Evolutionary conservation across 2,113 vertebrate species (phyloP).

Genomic region (Mormyrus iriodes): DNA sequence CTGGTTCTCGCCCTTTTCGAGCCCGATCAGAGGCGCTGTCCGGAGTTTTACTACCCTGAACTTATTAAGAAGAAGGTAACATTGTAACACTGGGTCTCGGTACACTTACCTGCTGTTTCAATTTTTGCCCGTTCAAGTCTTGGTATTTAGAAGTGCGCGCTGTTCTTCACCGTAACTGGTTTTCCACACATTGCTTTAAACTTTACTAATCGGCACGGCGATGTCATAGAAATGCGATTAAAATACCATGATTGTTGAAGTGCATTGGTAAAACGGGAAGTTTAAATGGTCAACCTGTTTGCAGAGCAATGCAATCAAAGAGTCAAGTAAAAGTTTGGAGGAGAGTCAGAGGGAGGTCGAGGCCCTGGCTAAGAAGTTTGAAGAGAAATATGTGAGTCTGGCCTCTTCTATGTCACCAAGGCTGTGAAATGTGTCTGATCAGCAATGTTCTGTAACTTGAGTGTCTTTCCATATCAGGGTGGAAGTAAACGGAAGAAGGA

Average conservation of each 20-base stretch:
- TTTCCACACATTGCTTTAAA: not conserved
- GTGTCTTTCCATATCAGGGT: slow-evolving; percentile 58
- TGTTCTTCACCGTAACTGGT: not conserved
- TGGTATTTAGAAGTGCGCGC: not conserved
- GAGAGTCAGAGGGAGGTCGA: slow-evolving; percentile 67
- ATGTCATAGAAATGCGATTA: not conserved
- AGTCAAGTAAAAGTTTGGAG: slow-evolving; percentile 52
- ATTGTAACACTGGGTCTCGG: not conserved
- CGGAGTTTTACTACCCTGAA: slow-evolving; percentile 83
- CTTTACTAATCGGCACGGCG: not conserved
- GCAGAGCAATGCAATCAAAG: slow-evolving; percentile 36
- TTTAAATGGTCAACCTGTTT: not conserved
- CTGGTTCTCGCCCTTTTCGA: slow-evolving; percentile 74
- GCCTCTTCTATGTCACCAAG: not conserved
- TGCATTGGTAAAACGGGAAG: not conserved
- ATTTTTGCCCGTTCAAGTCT: not conserved
- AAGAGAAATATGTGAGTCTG: slow-evolving; percentile 82
- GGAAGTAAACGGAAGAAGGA: slow-evolving; percentile 74
- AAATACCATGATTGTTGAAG: not conserved
- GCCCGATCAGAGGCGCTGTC: slow-evolving; percentile 72
- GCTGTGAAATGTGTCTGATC: not conserved
- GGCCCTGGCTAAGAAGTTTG: slow-evolving; percentile 69
- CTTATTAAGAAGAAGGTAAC: slow-evolving; percentile 61
- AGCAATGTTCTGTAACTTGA: not conserved
- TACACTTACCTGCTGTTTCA: not conserved